A percentile compares a stretch with the other conserved stretches of the same genome.
Conservation (phyloP, 2,888 invertebrate species). For the Tupiocoris notatus region DNA sequence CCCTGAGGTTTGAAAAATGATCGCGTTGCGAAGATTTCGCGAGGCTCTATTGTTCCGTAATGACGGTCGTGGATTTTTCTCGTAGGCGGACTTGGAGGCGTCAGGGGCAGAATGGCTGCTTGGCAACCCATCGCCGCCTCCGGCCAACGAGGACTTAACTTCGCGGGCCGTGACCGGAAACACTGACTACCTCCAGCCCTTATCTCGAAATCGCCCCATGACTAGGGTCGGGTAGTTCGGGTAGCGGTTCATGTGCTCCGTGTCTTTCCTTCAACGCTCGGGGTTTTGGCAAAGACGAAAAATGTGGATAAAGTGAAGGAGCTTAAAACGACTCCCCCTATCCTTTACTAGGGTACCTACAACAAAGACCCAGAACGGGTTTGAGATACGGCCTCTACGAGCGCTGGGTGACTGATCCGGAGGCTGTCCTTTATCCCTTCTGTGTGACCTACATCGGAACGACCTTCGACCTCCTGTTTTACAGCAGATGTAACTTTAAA, state of each 20-base stretch:
- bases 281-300: background rate
- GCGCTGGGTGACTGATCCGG: slow-evolving; percentile 19
- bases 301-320: background rate
- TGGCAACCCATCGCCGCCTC: background rate
- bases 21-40: background rate
- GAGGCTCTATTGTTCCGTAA: background rate
- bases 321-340: background rate
- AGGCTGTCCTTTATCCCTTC: background rate
- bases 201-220: background rate
- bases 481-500: background rate
- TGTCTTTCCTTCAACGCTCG: background rate
- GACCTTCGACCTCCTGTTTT: slow-evolving; percentile 7
- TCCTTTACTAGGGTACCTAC: background rate
- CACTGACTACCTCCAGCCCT: background rate
- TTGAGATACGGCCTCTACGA: slow-evolving; percentile 19
- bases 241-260: too few relatives aligned
- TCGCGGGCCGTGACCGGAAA: background rate
- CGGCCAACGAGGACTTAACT: background rate
- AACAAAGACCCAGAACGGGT: background rate
- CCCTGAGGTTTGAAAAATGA: background rate
- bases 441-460: slow-evolving; percentile 13
- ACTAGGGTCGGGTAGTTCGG: background rate
- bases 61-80: background rate
- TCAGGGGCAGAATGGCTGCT: background rate
- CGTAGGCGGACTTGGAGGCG: too few relatives aligned